A percentile compares a stretch with the other conserved stretches of the same genome.
phyloP scores from a whole-genome alignment of 2,113 vertebrate genomes.

The Agelaius phoeniceus region DNA sequence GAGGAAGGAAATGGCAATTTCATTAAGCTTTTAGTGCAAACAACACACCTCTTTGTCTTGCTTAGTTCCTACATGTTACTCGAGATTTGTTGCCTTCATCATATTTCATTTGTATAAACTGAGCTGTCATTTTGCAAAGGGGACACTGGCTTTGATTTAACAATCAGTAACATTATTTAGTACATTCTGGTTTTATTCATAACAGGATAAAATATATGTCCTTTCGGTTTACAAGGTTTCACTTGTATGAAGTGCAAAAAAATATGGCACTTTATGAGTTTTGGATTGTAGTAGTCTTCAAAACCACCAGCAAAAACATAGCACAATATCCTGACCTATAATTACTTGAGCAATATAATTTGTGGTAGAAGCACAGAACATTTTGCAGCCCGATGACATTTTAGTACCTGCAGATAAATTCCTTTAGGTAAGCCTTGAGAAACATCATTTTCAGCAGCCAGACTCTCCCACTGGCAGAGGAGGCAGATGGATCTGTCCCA shows the following conservation, averaged over 20 bases:
- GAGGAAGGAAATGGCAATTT: conserved; percentile 14
- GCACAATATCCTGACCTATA: neutral
- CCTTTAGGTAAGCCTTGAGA: neutral
- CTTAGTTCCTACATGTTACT: neutral
- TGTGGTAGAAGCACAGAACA: neutral
- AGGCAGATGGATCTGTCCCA: neutral
- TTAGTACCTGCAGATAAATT: neutral
- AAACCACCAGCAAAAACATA: neutral
- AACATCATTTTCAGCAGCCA: neutral
- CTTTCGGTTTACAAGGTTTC: neutral
- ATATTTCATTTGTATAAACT: neutral
- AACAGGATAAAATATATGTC: neutral
- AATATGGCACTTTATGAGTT: neutral
- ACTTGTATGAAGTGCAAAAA: neutral
- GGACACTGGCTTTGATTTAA: neutral
- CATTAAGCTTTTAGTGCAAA: conserved; percentile 19
- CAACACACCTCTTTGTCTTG: neutral
- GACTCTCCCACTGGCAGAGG: neutral
- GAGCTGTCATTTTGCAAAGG: neutral
- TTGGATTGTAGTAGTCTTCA: neutral
- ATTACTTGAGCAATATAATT: neutral
- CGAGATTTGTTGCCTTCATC: neutral
- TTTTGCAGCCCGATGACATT: neutral
- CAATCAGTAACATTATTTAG: neutral
- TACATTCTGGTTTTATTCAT: neutral